Conservation (phyloP, 2,113 vertebrate species). For the Stigmatopora nigra region DNA sequence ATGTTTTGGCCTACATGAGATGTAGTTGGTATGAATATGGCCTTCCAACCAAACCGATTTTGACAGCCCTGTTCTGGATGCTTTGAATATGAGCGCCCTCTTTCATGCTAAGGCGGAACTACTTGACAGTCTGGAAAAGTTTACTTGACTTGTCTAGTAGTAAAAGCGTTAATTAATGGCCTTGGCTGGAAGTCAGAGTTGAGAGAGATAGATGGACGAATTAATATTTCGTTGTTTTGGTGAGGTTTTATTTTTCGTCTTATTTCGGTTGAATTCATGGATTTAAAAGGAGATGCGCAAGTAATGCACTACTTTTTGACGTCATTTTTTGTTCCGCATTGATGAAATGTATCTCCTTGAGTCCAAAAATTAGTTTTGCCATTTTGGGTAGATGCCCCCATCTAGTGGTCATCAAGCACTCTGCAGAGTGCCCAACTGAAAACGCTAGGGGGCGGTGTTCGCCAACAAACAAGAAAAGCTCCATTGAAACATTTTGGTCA, state of each 20-base stretch:
- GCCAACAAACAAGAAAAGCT: slow-evolving; percentile 12
- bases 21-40: too few relatives aligned
- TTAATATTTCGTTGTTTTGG: too few relatives aligned
- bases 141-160: slow-evolving; percentile 1
- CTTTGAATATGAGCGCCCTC: not conserved
- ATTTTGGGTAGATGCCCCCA: slow-evolving; percentile 21
- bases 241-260: too few relatives aligned
- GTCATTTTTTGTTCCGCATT: too few relatives aligned
- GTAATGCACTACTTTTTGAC: too few relatives aligned
- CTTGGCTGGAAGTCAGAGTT: not conserved
- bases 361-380: not conserved
- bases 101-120: not conserved
- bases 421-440: not conserved
- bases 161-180: not conserved
- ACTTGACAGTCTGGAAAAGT: slow-evolving; percentile 1
- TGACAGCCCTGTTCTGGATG: slow-evolving; percentile 20
- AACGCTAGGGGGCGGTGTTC: slow-evolving; percentile 36
- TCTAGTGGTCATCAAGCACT: slow-evolving; percentile 24
- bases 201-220: too few relatives aligned
- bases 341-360: too few relatives aligned
- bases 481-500: not conserved
- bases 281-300: too few relatives aligned
- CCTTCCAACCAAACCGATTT: not conserved
- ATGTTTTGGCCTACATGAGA: too few relatives aligned
- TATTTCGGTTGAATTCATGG: too few relatives aligned